Conservation (phyloP, 2,113 vertebrate species). For the Colius striatus region DNA sequence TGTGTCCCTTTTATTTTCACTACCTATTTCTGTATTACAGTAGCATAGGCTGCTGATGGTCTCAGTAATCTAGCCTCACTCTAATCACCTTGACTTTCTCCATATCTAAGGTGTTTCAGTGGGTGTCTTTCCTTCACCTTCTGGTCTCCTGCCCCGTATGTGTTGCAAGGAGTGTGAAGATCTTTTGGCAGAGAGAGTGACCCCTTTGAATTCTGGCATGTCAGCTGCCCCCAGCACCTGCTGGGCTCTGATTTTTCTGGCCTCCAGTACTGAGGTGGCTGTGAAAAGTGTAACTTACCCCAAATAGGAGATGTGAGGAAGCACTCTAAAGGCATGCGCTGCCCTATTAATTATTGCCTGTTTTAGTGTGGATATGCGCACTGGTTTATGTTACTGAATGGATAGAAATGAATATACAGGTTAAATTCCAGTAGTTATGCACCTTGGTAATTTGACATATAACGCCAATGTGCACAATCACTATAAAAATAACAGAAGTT, state of each 20-base stretch:
- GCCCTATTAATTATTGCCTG: neutral
- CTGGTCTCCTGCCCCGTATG: neutral
- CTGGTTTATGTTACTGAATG: neutral
- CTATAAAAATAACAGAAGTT: neutral
- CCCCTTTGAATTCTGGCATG: neutral
- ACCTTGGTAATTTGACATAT: neutral
- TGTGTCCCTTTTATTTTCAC: neutral
- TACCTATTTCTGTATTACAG: neutral
- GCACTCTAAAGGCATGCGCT: neutral
- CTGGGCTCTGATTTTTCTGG: neutral
- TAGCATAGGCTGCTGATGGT: neutral
- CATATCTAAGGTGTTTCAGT: neutral
- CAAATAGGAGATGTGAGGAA: rapidly evolving
- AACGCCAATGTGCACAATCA: rapidly evolving
- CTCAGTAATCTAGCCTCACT: neutral
- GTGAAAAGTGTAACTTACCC: neutral
- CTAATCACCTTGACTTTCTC: neutral
- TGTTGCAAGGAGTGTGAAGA: neutral
- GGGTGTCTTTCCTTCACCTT: neutral
- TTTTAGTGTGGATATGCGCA: neutral
- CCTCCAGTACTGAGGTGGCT: neutral
- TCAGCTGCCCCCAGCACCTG: neutral
- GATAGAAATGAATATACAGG: neutral
- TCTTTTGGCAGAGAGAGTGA: neutral
- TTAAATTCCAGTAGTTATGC: neutral